A percentile compares a stretch with the other conserved stretches of the same genome.
These are phyloP conservation scores for Smutsia temminckii DNA, from an alignment of 2,797 vertebrate species.

Conservation along the genomic window DNA sequence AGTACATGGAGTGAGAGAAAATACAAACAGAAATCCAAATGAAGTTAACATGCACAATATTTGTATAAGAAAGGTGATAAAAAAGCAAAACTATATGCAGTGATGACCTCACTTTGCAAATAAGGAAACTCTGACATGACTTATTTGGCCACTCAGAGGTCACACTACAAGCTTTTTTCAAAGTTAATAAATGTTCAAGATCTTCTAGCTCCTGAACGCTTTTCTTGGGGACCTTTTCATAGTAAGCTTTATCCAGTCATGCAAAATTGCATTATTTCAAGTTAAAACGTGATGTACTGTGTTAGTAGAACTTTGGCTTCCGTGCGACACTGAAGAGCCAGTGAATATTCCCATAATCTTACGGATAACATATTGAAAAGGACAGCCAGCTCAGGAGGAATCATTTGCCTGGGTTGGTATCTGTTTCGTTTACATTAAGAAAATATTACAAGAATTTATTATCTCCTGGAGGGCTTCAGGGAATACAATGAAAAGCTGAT, in stretches of 20 bases:
- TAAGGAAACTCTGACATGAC: constrained; percentile 1
- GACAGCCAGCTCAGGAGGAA: constrained; percentile 81
- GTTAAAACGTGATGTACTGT: constrained; percentile 72
- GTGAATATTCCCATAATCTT: constrained; percentile 83
- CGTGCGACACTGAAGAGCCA: constrained; percentile 69
- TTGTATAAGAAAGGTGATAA: background rate
- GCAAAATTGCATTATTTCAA: constrained; percentile 74
- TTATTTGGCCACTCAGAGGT: constrained; percentile 43
- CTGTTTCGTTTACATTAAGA: constrained; percentile 80
- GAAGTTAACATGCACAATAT: background rate
- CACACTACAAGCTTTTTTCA: constrained; percentile 20
- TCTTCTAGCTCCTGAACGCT: constrained; percentile 20
- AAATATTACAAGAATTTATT: constrained; percentile 82
- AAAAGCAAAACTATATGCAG: background rate
- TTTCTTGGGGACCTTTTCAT: constrained; percentile 30
- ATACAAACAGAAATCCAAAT: constrained; percentile 22
- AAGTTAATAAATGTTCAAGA: constrained; percentile 38
- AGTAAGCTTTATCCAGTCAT: constrained; percentile 59
- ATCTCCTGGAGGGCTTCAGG: constrained; percentile 70
- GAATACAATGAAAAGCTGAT: constrained; percentile 70
- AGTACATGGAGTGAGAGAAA: background rate
- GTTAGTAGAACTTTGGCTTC: constrained; percentile 67
- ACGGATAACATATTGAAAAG: constrained; percentile 78
- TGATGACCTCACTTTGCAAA: background rate
- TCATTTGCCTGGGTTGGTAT: constrained; percentile 81